Conservation (phyloP, 2,113 vertebrate species). For the Psettodes erumei region DNA sequence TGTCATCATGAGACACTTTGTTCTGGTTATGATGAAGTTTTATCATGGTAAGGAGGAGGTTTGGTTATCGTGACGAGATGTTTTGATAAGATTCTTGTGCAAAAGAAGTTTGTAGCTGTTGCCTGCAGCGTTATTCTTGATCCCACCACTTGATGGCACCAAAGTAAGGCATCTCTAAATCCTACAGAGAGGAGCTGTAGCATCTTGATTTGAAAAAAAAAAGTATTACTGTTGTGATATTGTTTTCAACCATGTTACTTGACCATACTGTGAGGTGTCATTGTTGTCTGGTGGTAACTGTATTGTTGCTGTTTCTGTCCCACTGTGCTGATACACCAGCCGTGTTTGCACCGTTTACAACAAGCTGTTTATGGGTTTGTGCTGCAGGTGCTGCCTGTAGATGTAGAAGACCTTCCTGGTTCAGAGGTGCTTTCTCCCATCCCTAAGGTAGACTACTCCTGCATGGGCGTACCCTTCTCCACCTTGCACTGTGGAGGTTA, state of each 20-base stretch:
- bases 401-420: conserved; percentile 3
- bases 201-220: not conserved
- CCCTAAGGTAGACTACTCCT: conserved; percentile 3
- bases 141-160: conserved; percentile 46
- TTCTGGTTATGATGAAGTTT: not conserved
- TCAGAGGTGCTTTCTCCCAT: not conserved
- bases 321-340: too few relatives aligned
- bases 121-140: not conserved
- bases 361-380: conserved; percentile 3
- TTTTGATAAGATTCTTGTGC: not conserved
- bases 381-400: conserved; percentile 49
- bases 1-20: not conserved
- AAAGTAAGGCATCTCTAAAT: not conserved
- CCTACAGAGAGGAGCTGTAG: not conserved
- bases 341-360: not conserved
- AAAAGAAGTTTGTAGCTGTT: not conserved
- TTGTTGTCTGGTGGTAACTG: not conserved
- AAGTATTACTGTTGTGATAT: not conserved
- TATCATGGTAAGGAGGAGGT: not conserved
- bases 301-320: not conserved
- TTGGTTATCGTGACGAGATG: not conserved
- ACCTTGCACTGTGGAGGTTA: conserved; percentile 69
- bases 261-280: not conserved
- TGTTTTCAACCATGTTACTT: not conserved
- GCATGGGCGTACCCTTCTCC: conserved; percentile 62